These are phyloP conservation scores for Acleris literana DNA, from an alignment of 2,888 invertebrate species.

Conservation along the genomic window DNA sequence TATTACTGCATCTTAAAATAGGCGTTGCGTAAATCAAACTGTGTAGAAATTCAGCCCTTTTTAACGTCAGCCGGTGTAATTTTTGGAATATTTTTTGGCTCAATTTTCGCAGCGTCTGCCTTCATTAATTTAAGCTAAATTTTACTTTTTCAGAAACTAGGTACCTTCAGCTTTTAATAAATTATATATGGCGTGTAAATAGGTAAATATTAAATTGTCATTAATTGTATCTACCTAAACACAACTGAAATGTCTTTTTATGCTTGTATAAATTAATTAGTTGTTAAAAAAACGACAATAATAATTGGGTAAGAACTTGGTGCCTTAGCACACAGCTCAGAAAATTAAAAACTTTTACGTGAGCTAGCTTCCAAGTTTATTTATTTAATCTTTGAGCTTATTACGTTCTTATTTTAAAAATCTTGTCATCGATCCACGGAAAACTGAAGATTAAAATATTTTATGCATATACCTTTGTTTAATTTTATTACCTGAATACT, in stretches of 20 bases:
- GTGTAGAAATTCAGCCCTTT: no score
- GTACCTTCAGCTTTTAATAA: no score
- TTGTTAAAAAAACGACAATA: neutral
- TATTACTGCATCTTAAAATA: no score
- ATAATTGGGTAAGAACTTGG: neutral
- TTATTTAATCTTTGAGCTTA: slow-evolving; percentile 3
- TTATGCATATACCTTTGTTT: slow-evolving; percentile 9
- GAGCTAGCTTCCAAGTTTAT: neutral
- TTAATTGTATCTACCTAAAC: slow-evolving; percentile 13
- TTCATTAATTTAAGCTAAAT: no score
- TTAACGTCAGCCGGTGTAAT: no score
- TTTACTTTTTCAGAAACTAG: no score
- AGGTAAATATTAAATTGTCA: slow-evolving; percentile 23
- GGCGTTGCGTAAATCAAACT: no score
- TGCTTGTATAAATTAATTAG: neutral
- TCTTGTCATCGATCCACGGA: slow-evolving; percentile 4
- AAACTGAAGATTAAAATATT: slow-evolving; percentile 6
- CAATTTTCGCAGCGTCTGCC: no score
- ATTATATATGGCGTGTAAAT: slow-evolving; percentile 7
- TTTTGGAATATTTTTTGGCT: no score
- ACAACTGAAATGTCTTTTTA: no score
- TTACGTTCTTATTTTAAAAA: neutral
- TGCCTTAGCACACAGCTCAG: neutral
- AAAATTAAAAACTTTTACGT: no score
- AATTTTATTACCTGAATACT: neutral